phyloP scores from a whole-genome alignment of 2,797 vertebrate species.

The Premnoplex brunnescens region DNA sequence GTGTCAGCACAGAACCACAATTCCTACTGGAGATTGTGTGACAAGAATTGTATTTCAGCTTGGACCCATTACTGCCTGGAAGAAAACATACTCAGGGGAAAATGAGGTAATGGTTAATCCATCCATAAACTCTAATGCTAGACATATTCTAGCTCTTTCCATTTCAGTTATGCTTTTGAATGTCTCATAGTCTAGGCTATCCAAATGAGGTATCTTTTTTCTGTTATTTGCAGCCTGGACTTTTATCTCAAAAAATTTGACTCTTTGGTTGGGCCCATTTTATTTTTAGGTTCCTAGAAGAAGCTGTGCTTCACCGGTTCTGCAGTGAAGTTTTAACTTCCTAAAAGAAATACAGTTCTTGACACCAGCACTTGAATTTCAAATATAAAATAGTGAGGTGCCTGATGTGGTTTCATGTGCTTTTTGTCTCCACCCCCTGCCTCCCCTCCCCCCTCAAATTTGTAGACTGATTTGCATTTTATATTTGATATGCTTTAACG shows the following conservation, averaged over 20 bases:
- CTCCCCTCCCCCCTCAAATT: rapidly evolving
- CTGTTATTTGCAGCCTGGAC: background rate
- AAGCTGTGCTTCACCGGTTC: background rate
- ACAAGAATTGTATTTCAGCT: background rate
- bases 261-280: background rate
- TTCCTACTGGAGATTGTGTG: background rate
- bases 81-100: background rate
- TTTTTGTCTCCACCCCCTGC: background rate
- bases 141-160: background rate
- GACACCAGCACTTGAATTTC: background rate
- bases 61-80: rapidly evolving
- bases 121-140: background rate
- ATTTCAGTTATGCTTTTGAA: background rate
- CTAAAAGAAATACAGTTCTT: background rate
- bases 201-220: background rate
- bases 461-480: constrained; percentile 9
- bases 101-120: background rate
- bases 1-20: background rate
- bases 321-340: background rate
- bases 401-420: background rate
- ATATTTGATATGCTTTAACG: constrained; percentile 12
- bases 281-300: background rate
- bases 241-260: background rate
- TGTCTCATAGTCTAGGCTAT: background rate
- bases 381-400: background rate